Evolutionary conservation across 2,797 vertebrate species (phyloP).

Genomic region (Pempheris klunzingeri): DNA sequence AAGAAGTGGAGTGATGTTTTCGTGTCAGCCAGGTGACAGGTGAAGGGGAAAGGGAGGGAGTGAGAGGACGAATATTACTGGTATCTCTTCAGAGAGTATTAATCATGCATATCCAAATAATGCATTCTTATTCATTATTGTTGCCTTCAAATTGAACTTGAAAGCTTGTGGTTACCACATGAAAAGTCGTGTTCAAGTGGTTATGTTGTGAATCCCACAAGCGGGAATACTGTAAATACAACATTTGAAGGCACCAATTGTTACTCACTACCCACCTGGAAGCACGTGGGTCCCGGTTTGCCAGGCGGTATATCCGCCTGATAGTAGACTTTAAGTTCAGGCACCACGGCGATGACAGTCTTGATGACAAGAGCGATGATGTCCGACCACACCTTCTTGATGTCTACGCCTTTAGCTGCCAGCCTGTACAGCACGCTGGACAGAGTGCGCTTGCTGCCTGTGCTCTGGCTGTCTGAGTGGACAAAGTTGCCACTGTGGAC

Average conservation of each 20-base stretch:
- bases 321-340: conserved; percentile 94
- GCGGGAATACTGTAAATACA: no score
- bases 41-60: background rate
- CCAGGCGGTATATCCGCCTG: conserved; percentile 95
- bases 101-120: background rate
- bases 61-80: background rate
- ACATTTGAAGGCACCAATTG: no score
- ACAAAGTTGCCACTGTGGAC: conserved; percentile 95
- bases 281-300: conserved; percentile 95
- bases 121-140: no score
- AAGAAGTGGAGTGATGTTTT: no score
- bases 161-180: no score
- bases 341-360: conserved; percentile 94
- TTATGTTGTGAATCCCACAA: no score
- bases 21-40: no score
- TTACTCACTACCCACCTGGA: conserved; percentile 87
- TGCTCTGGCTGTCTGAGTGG: conserved; percentile 93
- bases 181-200: no score
- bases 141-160: no score
- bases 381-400: conserved; percentile 97
- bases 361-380: conserved; percentile 97
- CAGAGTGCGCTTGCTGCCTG: conserved; percentile 97
- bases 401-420: conserved; percentile 92
- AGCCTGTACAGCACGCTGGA: conserved; percentile 94
- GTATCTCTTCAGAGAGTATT: background rate